Conservation (phyloP, 2,113 vertebrate species). For the Phyllostomus discolor region DNA sequence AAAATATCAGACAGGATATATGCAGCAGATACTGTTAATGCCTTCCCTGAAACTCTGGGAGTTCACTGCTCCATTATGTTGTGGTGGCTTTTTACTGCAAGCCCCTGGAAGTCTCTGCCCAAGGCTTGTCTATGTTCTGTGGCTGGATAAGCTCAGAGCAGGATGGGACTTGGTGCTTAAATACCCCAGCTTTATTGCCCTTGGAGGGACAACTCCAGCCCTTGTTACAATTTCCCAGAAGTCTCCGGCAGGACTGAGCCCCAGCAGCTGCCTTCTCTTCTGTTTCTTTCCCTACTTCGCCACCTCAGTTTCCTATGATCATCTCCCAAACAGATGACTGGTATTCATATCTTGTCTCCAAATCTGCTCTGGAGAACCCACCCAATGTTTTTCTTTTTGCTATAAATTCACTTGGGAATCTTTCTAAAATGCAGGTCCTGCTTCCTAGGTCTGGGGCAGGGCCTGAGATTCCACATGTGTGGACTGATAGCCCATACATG, state of each 20-base stretch:
- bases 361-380: not conserved
- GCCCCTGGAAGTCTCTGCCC: not conserved
- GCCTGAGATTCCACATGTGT: not conserved
- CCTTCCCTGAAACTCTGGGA: not conserved
- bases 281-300: not conserved
- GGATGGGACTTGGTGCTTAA: too few species aligned
- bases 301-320: not conserved
- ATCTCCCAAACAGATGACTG: not conserved
- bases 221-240: not conserved
- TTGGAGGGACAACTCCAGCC: not conserved
- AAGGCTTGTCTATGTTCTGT: too few species aligned
- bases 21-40: not conserved
- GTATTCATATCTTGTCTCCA: not conserved
- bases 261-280: not conserved
- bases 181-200: not conserved
- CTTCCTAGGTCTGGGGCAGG: not conserved
- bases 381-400: not conserved
- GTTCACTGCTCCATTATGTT: not conserved
- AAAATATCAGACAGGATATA: not conserved
- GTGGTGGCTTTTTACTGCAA: not conserved
- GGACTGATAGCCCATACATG: not conserved
- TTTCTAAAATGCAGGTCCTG: not conserved
- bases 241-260: not conserved
- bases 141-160: not conserved
- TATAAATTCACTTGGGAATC: not conserved